Base-by-base conservation (phyloP, 2,888 invertebrate genomes). In the Apoderus coryli region DNA sequence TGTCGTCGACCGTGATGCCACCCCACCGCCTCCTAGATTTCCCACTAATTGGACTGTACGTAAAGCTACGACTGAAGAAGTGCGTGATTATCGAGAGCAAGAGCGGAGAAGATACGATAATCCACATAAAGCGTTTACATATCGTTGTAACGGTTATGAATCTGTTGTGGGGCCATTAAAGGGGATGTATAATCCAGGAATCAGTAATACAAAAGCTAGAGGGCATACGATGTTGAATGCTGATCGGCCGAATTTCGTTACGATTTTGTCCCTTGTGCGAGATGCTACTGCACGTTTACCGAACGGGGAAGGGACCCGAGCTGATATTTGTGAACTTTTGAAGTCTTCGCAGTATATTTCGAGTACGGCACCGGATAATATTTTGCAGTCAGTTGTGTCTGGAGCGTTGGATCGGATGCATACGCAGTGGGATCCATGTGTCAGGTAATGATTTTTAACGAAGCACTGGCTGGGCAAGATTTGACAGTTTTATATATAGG, bases 261-360 rank as follows among this genome's bases (percentile, higher is more conserved):
- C 88, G 16, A 85, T 93, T 46, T 60, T 86, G 15, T 82, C 90
- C 4, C 61, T 93, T 24, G 88, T 93, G n/a, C 65, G 92, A 16
- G 93, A 93, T 62, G 88, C 93, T 1, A 81, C 89, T 0, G 90
- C 93, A 0, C 65, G 93, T 11, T 63, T 93, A 43, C 93, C 93
- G 1, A 92, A 92, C 54, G 92, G 93, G 0, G 89, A 92, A 61
- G 93, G 89, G 9, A 88, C 90, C 0, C 61, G 90, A 2, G 78
- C 82, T 2, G 90, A 93, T 49, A 86, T 93, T 32, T 82, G 90
- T 47, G 86, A 86, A 46, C 61, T 93, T 37, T 62, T 93, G 30
- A 71, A 70, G 48, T 68, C 68, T 53, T 70, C 71, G 0, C 71
- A 72, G 43, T 72, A 67, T 57, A 63, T 72, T 42, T 59, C 64